A percentile compares a stretch with the other conserved stretches of the same genome.
Evolutionary conservation across 2,113 vertebrate genomes (phyloP).

Genomic region (Oenanthe melanoleuca): DNA sequence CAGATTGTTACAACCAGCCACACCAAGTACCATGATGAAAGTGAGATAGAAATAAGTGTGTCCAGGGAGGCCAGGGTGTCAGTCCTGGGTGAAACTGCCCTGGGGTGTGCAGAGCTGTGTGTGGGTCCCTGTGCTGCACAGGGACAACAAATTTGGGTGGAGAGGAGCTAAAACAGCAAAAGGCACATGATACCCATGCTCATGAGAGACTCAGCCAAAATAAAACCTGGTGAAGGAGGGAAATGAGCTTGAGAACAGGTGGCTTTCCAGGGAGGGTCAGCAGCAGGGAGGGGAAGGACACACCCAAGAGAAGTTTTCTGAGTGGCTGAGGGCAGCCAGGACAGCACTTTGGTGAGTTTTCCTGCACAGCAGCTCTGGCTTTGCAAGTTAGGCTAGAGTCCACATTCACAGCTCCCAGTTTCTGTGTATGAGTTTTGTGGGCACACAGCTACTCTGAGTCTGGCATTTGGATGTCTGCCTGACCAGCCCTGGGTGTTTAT

Average conservation of each 20-base stretch:
- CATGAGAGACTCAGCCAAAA: neutral
- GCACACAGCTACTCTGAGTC: neutral
- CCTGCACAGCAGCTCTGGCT: neutral
- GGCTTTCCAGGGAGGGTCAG: neutral
- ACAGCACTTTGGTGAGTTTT: neutral
- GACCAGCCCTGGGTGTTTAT: neutral
- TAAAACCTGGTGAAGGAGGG: neutral
- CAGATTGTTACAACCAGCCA: neutral
- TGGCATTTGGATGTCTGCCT: constrained; percentile 16
- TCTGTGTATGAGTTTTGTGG: neutral
- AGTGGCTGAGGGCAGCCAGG: neutral
- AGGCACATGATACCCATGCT: neutral
- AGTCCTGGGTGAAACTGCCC: neutral
- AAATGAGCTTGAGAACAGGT: neutral
- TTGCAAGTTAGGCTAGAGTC: neutral
- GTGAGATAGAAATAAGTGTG: neutral
- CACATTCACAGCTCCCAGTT: neutral
- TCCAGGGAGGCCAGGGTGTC: neutral
- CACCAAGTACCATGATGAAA: neutral
- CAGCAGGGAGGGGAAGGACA: neutral
- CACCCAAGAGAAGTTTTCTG: neutral
- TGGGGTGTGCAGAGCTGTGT: neutral
- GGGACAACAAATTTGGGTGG: neutral
- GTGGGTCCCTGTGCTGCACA: neutral
- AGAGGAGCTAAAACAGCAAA: neutral